Evolutionary conservation across 92 coral and sea anemone genomes (phyloP), one percentile per base, ranked within the genome.

Genomic region (Parazoanthus atlanticus): DNA sequence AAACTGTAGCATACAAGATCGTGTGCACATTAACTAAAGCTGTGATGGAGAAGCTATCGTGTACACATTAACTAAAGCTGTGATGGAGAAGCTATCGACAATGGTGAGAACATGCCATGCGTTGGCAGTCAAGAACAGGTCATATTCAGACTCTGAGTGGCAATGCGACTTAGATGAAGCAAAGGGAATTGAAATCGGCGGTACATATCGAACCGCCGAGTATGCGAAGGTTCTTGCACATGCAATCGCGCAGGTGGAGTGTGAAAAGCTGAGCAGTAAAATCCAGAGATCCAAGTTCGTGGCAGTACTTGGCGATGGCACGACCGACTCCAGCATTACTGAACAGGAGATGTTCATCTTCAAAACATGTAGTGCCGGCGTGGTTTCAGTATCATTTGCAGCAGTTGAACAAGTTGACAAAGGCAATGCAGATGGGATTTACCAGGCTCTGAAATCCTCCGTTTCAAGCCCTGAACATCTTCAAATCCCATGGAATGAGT

Each of bases 101-200:
- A 15, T 90, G 89, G 71, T 90, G 33, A n/a, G 86, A 0, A 86
- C 92, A 1, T 90, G 92, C 71, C 89, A 90, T 80, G 89, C 61
- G 32, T n/a, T 90, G 52, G 91, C 91, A 89, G 8, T 81, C 3
- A 30, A 81, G 49, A 81, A 85, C 87, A 47, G 82, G 69, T 89
- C 92, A 38, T 90, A 77, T 70, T 25, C 89, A 12, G 86, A 90
- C 89, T 85, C 38, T 30, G 41, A 29, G 25, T 85, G 92, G 92
- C 89, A 52, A 25, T 89, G 52, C 38, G 79, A 85, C 23, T 7
- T 85, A 25, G 86, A 84, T 89, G 89, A 89, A 29, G 36, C 72
- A 3, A 89, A 89, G 36, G 91, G 88, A 21, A 7, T 89, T 2
- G 49, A 76, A 26, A 26, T 88, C 16, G 80, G 91, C 26, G 71